Base-by-base conservation (phyloP, 2,888 invertebrate species). In the Xestia xanthographa region DNA sequence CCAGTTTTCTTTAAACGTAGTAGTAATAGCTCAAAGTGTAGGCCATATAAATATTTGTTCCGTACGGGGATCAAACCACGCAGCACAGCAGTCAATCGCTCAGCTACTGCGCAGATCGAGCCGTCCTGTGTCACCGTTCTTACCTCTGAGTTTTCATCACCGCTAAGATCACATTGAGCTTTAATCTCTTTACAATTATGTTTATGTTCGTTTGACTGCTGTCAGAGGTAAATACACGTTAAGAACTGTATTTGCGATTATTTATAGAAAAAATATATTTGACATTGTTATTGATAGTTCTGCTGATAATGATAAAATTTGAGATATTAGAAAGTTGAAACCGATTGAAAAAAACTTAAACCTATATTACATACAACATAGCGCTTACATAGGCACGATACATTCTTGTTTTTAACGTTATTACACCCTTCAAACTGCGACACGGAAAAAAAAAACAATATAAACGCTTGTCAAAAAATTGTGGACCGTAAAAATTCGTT, bases 381-480 rank as follows among this genome's bases (percentile, higher is more conserved):
- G 9, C 29, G 11, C 62, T n/a, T 8, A 9, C 1, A 38, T 20
- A 58, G 6, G 43, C 29, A 29, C 5, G 26, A 14, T 22, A 22
- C 6, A 20, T 60, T 48, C 41, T 41, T 29, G 20, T 62, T 62
- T 62, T 14, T 9, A 14, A 34, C 11, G 43, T n/a, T 14, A 43
- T 34, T 11, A 14, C 4, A 34, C 2, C 5, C 5, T 45, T 41
- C 6, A 26, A 82, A n/a, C 41, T 34, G 26, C 17, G 17, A 34
- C 8, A 53, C 29, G 41, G 5, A 70, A 63, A 26, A 72, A 72
- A 60, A n/a, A 45, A 1, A 26, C 5, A 26, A 53, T 56, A 38
- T n/a, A 72, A 70, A 62, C 22, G 43, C 38, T 45, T 41, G 22
- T 45, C 73, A 58, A 72, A 74, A 71, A 67, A 65, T 38, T 45